Conservation (phyloP, 23 tunicate species). For the Trididemnum miniatum region DNA sequence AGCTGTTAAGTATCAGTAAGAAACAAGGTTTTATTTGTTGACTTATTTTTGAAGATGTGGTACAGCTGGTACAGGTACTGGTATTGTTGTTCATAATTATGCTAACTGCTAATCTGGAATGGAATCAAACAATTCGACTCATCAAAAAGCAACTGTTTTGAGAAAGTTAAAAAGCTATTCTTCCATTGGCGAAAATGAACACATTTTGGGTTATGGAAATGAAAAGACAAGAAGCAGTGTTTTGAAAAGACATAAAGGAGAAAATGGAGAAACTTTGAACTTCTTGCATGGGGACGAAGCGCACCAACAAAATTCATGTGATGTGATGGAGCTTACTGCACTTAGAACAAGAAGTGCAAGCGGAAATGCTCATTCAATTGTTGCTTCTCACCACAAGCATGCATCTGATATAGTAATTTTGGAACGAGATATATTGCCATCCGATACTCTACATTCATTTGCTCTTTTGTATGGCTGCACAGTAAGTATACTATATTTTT, state of each 20-base stretch:
- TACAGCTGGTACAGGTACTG: no score
- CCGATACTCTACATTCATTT: slow-evolving; percentile 79
- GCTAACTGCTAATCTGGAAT: no score
- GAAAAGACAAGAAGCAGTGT: neutral
- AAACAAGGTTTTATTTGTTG: no score
- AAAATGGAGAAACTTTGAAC: neutral
- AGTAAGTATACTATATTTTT: slow-evolving; percentile 53
- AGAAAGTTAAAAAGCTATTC: neutral
- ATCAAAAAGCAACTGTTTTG: neutral
- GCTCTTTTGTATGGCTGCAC: slow-evolving; percentile 79
- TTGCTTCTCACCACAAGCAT: neutral
- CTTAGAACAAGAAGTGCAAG: slow-evolving; percentile 42
- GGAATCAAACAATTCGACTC: neutral
- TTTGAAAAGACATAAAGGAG: neutral
- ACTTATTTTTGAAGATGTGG: no score
- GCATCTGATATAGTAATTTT: slow-evolving; percentile 61
- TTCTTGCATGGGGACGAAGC: neutral
- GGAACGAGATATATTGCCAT: slow-evolving; percentile 65
- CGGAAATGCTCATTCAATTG: slow-evolving; percentile 5
- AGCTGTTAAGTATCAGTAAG: no score
- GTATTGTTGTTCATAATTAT: no score
- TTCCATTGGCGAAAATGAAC: neutral
- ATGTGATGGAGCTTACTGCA: slow-evolving; percentile 37
- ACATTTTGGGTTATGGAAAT: neutral
- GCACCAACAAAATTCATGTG: neutral